Percentiles rank a stretch among this genome's conserved stretches.
Evolutionary conservation across 2,113 vertebrate genomes (phyloP).

Genomic region (Colaptes auratus): DNA sequence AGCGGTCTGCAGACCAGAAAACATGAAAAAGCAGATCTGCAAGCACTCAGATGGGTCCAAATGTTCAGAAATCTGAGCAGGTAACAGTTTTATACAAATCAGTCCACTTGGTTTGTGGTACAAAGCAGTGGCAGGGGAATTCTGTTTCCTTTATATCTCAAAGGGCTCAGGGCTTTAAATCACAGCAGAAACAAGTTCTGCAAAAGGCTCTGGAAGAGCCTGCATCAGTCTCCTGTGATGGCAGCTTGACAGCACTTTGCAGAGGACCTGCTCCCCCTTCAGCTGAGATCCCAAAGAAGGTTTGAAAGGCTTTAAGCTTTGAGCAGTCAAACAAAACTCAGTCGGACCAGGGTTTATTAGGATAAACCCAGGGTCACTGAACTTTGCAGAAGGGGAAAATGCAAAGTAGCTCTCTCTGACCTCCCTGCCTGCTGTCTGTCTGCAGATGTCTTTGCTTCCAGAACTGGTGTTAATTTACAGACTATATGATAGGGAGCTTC

Average conservation of each 20-base stretch:
- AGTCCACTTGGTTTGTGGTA: not conserved
- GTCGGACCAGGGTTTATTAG: not conserved
- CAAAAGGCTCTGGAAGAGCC: not conserved
- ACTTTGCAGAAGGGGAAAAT: not conserved
- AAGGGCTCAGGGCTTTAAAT: not conserved
- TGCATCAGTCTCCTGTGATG: not conserved
- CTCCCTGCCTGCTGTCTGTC: not conserved
- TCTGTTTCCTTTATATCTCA: not conserved
- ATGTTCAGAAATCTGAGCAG: not conserved
- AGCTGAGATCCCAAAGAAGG: not conserved
- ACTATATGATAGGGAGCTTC: not conserved
- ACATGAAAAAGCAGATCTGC: not conserved
- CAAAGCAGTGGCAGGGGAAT: not conserved
- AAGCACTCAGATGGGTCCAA: too few relatives aligned
- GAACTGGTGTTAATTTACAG: fast-evolving
- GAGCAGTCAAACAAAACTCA: not conserved
- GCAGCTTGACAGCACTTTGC: not conserved
- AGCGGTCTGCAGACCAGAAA: not conserved
- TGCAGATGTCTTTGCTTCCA: not conserved
- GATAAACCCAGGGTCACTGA: not conserved
- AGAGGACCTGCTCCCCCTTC: not conserved
- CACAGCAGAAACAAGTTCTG: not conserved
- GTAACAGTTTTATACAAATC: not conserved
- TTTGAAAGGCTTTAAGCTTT: not conserved
- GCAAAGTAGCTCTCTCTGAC: not conserved